phyloP scores from a whole-genome alignment of 2,113 vertebrate species.

The Siniperca chuatsi region DNA sequence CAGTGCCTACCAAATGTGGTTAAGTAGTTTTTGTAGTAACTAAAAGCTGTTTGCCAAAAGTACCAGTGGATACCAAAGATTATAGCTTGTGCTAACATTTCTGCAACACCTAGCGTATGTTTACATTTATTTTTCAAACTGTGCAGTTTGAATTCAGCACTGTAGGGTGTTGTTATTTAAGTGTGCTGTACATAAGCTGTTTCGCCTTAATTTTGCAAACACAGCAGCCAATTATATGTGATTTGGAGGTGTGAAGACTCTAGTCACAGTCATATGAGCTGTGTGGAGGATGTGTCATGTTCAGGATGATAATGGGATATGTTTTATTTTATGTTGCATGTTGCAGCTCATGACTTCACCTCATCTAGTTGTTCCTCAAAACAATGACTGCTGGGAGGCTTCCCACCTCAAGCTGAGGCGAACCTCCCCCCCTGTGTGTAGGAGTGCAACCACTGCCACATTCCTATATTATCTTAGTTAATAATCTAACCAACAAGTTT shows the following conservation, averaged over 20 bases:
- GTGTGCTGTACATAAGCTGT: not conserved
- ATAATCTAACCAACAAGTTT: constrained; percentile 68
- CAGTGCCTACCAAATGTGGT: not conserved
- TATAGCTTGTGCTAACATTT: not conserved
- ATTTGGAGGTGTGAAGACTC: constrained; percentile 4
- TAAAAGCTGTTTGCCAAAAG: not conserved
- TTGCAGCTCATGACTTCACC: not conserved
- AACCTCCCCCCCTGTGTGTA: constrained; percentile 11
- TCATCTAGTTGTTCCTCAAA: constrained; percentile 9
- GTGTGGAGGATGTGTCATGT: constrained; percentile 52
- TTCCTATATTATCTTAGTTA: constrained; percentile 62
- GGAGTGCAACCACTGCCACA: constrained; percentile 40
- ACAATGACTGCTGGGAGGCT: not conserved
- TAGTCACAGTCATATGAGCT: constrained; percentile 51
- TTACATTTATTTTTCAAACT: not conserved
- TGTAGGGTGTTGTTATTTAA: not conserved
- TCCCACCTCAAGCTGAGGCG: not conserved
- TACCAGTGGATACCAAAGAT: not conserved
- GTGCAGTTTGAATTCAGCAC: not conserved
- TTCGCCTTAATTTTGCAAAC: constrained; percentile 15
- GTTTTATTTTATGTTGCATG: constrained; percentile 5
- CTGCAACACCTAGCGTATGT: not conserved
- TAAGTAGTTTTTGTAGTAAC: not conserved
- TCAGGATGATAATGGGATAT: constrained; percentile 7
- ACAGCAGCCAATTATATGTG: constrained; percentile 34